phyloP scores from a whole-genome alignment of 2,888 invertebrate genomes.

The Trilocha varians region DNA sequence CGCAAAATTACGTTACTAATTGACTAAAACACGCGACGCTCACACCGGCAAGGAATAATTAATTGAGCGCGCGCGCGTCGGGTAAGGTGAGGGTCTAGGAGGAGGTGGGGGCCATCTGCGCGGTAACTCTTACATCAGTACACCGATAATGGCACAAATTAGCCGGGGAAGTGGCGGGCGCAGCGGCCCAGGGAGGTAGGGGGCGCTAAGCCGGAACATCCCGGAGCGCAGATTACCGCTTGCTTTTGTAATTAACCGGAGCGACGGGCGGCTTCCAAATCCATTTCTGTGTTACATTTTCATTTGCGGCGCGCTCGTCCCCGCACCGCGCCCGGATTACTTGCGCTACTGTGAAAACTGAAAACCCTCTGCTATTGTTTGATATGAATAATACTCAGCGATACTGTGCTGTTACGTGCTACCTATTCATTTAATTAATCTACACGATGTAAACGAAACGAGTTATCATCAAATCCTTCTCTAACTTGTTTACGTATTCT shows the following conservation, averaged over 20 bases:
- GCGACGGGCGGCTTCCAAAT: constrained; percentile 73
- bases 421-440: constrained; percentile 21
- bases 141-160: constrained; percentile 74
- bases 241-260: constrained; percentile 74
- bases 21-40: constrained; percentile 74
- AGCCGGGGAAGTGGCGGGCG: constrained; percentile 67
- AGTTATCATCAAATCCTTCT: constrained; percentile 32
- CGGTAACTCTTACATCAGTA: constrained; percentile 74
- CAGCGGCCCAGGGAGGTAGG: constrained; percentile 30
- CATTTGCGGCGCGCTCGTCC: constrained; percentile 65
- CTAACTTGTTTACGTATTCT: constrained; percentile 43
- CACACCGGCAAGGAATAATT: constrained; percentile 72
- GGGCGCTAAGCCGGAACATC: constrained; percentile 73
- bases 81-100: constrained; percentile 40
- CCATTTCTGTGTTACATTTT: constrained; percentile 74
- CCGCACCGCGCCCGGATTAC: constrained; percentile 51
- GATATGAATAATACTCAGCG: constrained; percentile 32
- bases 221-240: constrained; percentile 74
- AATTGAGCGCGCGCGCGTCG: constrained; percentile 70
- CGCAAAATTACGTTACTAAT: constrained; percentile 74
- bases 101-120: constrained; percentile 58
- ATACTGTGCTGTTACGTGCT: constrained; percentile 25
- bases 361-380: constrained; percentile 39
- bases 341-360: constrained; percentile 47
- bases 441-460: constrained; percentile 15